Evolutionary conservation across 2,888 invertebrate genomes (phyloP), one percentile per base, ranked within the genome.

Genomic region (Candidula unifasciata): DNA sequence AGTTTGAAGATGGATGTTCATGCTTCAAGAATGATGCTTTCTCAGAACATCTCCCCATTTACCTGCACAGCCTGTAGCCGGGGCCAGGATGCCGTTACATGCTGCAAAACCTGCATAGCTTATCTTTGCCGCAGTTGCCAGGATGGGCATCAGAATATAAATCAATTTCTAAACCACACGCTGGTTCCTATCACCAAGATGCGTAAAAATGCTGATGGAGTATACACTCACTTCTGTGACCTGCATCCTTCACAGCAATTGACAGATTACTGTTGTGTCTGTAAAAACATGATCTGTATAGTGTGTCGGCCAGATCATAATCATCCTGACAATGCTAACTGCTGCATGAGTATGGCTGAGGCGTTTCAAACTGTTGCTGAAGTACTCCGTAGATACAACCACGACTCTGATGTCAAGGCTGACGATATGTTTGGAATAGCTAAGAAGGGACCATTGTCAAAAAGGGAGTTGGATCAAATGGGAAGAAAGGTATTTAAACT

Each of bases 381-480:
- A 27, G 81, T 81, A 71, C 27, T 85, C 16, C 64, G 71, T n/a
- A 77, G 35, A 6, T 85, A 78, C 81, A 85, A 85, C 52, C 81
- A 81, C 18, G 81, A 81, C 71, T 54, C 64, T 27, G 33, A 30
- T 52, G 81, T 85, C 57, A 81, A 85, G 60, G 3, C 33, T 35
- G 69, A 77, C 35, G 85, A 85, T 68, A 16, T 77, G n/a, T 8
- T 10, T 10, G 85, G 81, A 24, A 37, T 81, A 44, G 33, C 33
- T 0, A 81, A 81, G 30, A 35, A 74, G 27, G 52, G 69, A 27
- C 81, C 85, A n/a, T 52, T 68, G 1, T 35, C 68, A 13, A 24
- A 35, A 13, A 54, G 74, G 18, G 30, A 21, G 5, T 30, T 85
- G 37, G 81, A 81, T 13, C 60, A 33, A 57, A 81, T 77, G 77